phyloP scores from a whole-genome alignment of 1,140 invertebrate species.

The Trachelipus rathkii region DNA sequence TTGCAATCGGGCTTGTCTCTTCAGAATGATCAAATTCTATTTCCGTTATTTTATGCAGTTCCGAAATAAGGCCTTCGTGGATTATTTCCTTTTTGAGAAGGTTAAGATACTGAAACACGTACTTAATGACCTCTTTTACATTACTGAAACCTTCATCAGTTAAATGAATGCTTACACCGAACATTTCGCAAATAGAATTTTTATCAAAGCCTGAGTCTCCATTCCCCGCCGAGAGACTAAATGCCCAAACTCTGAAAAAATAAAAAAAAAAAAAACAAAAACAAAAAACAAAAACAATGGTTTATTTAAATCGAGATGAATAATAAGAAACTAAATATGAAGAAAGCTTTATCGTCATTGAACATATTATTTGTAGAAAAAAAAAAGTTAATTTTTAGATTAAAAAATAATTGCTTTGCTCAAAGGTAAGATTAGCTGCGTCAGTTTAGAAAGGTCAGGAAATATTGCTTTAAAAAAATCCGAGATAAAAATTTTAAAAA shows the following conservation, averaged over 20 bases:
- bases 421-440: too few relatives aligned
- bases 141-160: slow-evolving; percentile 83
- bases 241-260: slow-evolving; percentile 69
- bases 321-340: too few relatives aligned
- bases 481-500: too few relatives aligned
- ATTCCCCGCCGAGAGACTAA: slow-evolving; percentile 71
- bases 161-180: slow-evolving; percentile 74
- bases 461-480: too few relatives aligned
- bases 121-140: slow-evolving; percentile 67
- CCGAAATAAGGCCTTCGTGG: slow-evolving; percentile 66
- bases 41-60: slow-evolving; percentile 70
- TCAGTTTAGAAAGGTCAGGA: too few relatives aligned
- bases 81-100: slow-evolving; percentile 61
- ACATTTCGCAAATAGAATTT: slow-evolving; percentile 83
- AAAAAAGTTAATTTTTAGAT: too few relatives aligned
- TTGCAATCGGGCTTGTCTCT: slow-evolving; percentile 28
- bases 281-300: too few relatives aligned
- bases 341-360: too few relatives aligned
- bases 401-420: too few relatives aligned
- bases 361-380: too few relatives aligned
- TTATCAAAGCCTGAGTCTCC: slow-evolving; percentile 69
- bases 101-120: slow-evolving; percentile 59
- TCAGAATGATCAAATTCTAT: slow-evolving; percentile 46
- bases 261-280: too few relatives aligned
- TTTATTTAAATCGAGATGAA: too few relatives aligned